These are phyloP conservation scores for Ectemnius cavifrons DNA, from an alignment of 2,888 invertebrate species.

Conservation along the genomic window DNA sequence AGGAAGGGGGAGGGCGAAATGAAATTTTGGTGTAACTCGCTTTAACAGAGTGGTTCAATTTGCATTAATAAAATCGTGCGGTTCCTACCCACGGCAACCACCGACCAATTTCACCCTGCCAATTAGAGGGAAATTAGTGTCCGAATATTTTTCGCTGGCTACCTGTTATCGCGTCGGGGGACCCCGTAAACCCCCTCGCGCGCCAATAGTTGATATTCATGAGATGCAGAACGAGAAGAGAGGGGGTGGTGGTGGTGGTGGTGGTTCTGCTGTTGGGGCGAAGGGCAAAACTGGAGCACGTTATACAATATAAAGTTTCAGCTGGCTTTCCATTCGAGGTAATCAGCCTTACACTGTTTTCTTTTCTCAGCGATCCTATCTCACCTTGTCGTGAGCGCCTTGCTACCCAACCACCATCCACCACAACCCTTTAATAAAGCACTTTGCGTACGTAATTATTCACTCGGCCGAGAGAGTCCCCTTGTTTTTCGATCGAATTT, in stretches of 20 bases:
- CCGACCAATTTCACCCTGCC: conserved; percentile 44
- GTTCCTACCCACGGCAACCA: conserved; percentile 8
- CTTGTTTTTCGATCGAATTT: not conserved
- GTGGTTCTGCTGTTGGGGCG: too few species aligned
- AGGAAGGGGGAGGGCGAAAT: not conserved
- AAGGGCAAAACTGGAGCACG: conserved; percentile 13
- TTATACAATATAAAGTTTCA: conserved; percentile 24
- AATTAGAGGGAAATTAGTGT: conserved; percentile 49
- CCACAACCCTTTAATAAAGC: not conserved
- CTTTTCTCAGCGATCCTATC: not conserved
- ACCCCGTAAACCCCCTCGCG: conserved; percentile 3
- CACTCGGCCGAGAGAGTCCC: conserved; percentile 4
- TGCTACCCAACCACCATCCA: not conserved
- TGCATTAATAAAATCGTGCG: conserved; percentile 48
- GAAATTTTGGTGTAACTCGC: conserved; percentile 38
- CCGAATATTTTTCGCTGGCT: conserved; percentile 43
- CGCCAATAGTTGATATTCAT: conserved; percentile 42
- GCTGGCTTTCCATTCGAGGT: conserved; percentile 12
- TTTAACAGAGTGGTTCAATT: conserved; percentile 38
- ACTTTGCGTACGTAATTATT: conserved; percentile 5
- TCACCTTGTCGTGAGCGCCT: not conserved
- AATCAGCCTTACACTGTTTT: conserved; percentile 12
- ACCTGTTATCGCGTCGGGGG: conserved; percentile 30
- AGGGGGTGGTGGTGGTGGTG: conserved; percentile 16
- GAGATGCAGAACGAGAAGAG: conserved; percentile 34